Percentiles rank a stretch among this genome's conserved stretches.
Evolutionary conservation across 2,113 vertebrate species (phyloP).

Genomic region (Sylvia atricapilla): DNA sequence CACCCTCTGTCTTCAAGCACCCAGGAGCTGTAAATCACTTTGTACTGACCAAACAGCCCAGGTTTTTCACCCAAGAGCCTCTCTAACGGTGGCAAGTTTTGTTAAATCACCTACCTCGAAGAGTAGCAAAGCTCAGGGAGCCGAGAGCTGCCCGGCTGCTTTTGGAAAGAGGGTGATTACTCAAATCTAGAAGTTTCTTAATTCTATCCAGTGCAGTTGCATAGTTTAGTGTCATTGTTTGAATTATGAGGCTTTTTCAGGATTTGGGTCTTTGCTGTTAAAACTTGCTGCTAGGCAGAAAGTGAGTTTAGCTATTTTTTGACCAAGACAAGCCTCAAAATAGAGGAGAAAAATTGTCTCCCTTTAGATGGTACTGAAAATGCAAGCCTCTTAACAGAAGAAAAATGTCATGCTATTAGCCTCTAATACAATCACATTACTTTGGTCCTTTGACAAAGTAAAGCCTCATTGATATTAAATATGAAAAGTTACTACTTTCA

Average conservation of each 20-base stretch:
- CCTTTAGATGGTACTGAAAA: constrained; percentile 1
- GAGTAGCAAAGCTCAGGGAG: neutral
- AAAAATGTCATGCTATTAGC: constrained; percentile 29
- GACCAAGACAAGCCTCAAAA: constrained; percentile 22
- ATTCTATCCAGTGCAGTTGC: neutral
- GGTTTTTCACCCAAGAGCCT: neutral
- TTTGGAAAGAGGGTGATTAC: neutral
- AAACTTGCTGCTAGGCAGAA: constrained; percentile 21
- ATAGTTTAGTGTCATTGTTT: neutral
- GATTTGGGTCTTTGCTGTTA: neutral
- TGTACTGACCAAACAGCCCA: neutral
- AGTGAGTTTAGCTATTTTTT: constrained; percentile 2
- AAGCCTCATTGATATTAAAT: constrained; percentile 42
- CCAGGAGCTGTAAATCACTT: constrained; percentile 24
- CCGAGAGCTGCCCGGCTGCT: neutral
- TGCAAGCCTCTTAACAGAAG: constrained; percentile 21
- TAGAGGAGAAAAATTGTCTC: neutral
- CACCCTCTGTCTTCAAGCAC: neutral
- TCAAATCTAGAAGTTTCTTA: neutral
- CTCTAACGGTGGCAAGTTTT: neutral
- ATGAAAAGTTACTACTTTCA: constrained; percentile 38
- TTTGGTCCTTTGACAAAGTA: constrained; percentile 42
- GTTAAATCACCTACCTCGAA: neutral
- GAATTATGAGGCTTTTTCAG: neutral
- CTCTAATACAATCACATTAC: constrained; percentile 33